phyloP scores from a whole-genome alignment of 2,113 vertebrate species.

The Xiphorhynchus elegans region DNA sequence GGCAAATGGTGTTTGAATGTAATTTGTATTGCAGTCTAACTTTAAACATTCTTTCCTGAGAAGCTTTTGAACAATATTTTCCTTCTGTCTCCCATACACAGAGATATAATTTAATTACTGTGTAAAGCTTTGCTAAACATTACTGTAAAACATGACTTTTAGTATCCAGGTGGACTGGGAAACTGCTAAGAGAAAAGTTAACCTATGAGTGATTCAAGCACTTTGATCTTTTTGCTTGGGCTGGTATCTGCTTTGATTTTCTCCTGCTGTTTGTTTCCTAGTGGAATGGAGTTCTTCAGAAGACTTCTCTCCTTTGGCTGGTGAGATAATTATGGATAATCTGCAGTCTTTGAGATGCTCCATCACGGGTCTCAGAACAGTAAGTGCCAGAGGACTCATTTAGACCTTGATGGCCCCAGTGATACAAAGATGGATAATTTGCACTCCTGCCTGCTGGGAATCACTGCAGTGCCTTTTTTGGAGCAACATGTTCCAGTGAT shows the following conservation, averaged over 20 bases:
- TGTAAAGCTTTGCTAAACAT: neutral
- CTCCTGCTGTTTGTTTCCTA: slow-evolving; percentile 61
- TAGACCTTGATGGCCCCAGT: neutral
- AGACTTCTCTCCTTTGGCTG: slow-evolving; percentile 87
- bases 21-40: neutral
- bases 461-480: slow-evolving; percentile 46
- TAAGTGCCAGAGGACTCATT: slow-evolving; percentile 68
- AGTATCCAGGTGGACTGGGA: neutral
- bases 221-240: neutral
- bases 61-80: slow-evolving; percentile 13
- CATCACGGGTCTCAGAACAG: slow-evolving; percentile 86
- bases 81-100: neutral
- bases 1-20: neutral
- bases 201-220: neutral
- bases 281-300: slow-evolving; percentile 94
- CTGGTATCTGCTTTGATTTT: slow-evolving; percentile 19
- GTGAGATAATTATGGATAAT: slow-evolving; percentile 88
- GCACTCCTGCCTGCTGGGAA: neutral
- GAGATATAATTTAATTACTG: neutral
- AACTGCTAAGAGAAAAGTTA: neutral
- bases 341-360: slow-evolving; percentile 85
- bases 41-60: slow-evolving; percentile 5
- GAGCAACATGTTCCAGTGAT: slow-evolving; percentile 69
- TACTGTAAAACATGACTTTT: neutral
- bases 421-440: neutral